Percentiles rank a stretch among this genome's conserved stretches.
phyloP scores from a whole-genome alignment of 2,888 invertebrate genomes.

The Buathra laborator region DNA sequence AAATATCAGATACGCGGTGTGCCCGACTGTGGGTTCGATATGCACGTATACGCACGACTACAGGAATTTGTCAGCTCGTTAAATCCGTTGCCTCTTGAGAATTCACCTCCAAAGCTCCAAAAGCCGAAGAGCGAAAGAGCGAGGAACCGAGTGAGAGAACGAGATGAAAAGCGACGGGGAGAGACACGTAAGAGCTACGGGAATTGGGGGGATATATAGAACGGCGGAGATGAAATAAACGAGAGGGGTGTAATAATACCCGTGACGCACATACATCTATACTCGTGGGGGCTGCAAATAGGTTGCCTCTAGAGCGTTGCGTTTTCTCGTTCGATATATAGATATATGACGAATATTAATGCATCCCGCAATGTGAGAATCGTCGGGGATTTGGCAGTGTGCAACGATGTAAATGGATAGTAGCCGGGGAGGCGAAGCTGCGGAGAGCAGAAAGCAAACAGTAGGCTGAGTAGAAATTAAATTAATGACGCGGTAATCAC shows the following conservation, averaged over 20 bases:
- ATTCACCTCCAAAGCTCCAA: conserved; percentile 33
- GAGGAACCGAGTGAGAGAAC: not conserved
- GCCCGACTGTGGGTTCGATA: not conserved
- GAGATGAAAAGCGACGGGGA: not conserved
- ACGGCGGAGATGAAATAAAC: conserved; percentile 40
- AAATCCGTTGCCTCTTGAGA: conserved; percentile 35
- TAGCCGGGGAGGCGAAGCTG: not conserved
- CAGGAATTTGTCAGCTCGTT: conserved; percentile 35
- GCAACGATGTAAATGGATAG: conserved; percentile 31
- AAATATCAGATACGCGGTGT: not conserved
- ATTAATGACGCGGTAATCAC: conserved; percentile 78
- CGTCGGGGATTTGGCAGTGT: not conserved
- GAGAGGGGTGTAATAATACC: conserved; percentile 42
- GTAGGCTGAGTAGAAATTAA: conserved; percentile 71
- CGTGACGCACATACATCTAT: conserved; percentile 28
- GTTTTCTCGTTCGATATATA: not conserved
- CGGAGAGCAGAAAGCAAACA: conserved; percentile 32
- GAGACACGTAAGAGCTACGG: not conserved
- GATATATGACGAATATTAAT: conserved; percentile 19
- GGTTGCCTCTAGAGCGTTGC: conserved; percentile 26
- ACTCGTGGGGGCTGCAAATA: conserved; percentile 45
- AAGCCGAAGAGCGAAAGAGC: conserved; percentile 21
- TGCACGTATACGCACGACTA: conserved; percentile 15
- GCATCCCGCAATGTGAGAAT: conserved; percentile 28
- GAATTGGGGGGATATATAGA: conserved; percentile 17